A percentile compares a stretch with the other conserved stretches of the same genome.
These are phyloP conservation scores for Tetramorium simillimum DNA, from an alignment of 1,140 invertebrate genomes.

Conservation along the genomic window DNA sequence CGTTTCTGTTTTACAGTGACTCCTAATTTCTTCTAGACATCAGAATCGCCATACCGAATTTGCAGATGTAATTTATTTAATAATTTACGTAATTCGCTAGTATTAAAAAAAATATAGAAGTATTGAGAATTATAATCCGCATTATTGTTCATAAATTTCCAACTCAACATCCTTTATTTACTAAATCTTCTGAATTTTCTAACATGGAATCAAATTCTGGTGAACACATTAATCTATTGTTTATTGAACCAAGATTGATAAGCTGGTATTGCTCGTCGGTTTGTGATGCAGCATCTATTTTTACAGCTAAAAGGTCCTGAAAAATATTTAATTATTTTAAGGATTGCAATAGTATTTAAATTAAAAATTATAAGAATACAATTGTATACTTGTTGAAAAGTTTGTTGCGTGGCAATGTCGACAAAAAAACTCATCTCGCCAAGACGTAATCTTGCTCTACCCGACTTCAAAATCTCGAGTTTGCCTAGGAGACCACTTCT, in stretches of 20 bases:
- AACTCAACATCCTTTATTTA: conserved; percentile 15
- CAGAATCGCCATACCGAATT: conserved; percentile 50
- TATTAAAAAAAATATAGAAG: conserved; percentile 66
- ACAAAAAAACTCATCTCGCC: conserved; percentile 80
- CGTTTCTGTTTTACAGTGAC: conserved; percentile 37
- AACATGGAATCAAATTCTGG: conserved; percentile 81
- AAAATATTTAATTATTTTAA: conserved; percentile 57
- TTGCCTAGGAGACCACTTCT: conserved; percentile 82
- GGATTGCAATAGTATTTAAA: not conserved
- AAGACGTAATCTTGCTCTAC: conserved; percentile 79
- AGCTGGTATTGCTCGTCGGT: conserved; percentile 71
- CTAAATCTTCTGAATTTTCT: conserved; percentile 66
- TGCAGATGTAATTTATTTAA: conserved; percentile 52
- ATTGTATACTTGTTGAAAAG: conserved; percentile 79
- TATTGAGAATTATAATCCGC: conserved; percentile 56
- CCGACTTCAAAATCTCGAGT: conserved; percentile 82
- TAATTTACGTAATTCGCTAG: conserved; percentile 55
- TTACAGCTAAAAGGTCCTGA: conserved; percentile 82
- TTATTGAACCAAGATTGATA: conserved; percentile 81
- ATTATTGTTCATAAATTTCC: conserved; percentile 38
- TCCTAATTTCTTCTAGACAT: conserved; percentile 59
- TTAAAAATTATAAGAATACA: conserved; percentile 8
- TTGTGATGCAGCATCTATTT: conserved; percentile 77
- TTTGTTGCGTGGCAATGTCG: conserved; percentile 76
- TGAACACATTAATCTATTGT: conserved; percentile 79